These are phyloP conservation scores for Oscheius sp. DNA, from an alignment of 2,888 invertebrate genomes.

Conservation along the genomic window DNA sequence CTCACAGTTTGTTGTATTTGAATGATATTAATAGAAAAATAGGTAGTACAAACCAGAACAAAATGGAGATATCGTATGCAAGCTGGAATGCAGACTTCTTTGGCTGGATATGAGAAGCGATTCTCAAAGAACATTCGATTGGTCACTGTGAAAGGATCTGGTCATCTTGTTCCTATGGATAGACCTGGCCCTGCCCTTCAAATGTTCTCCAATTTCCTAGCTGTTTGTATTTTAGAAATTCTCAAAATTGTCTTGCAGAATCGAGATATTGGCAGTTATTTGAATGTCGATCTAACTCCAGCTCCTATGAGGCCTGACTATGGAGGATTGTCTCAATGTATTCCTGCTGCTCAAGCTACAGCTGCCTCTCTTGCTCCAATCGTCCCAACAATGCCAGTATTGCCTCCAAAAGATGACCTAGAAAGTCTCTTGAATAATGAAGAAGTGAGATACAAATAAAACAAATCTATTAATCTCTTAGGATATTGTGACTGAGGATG, in stretches of 20 bases:
- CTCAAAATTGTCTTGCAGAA: not conserved
- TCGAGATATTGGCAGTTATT: not conserved
- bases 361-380: conserved; percentile 29
- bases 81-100: conserved; percentile 1
- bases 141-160: conserved; percentile 74
- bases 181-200: conserved; percentile 82
- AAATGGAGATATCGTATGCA: conserved; percentile 36
- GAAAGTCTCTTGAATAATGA: no score
- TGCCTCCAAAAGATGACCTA: no score
- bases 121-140: conserved; percentile 41
- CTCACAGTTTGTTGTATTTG: not conserved
- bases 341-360: conserved; percentile 33
- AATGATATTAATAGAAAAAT: not conserved
- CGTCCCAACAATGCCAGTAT: conserved; percentile 32
- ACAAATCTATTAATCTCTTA: not conserved
- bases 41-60: conserved; percentile 24
- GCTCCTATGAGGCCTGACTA: conserved; percentile 18
- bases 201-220: conserved; percentile 78
- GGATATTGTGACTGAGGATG: not conserved
- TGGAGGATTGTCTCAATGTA: conserved; percentile 4
- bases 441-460: not conserved
- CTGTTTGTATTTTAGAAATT: not conserved
- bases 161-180: conserved; percentile 84
- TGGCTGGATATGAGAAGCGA: conserved; percentile 4
- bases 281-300: not conserved